Percentiles rank a stretch among this genome's conserved stretches.
Evolutionary conservation across 2,797 vertebrate species (phyloP).

Genomic region (Dendrocincla tyrannina): DNA sequence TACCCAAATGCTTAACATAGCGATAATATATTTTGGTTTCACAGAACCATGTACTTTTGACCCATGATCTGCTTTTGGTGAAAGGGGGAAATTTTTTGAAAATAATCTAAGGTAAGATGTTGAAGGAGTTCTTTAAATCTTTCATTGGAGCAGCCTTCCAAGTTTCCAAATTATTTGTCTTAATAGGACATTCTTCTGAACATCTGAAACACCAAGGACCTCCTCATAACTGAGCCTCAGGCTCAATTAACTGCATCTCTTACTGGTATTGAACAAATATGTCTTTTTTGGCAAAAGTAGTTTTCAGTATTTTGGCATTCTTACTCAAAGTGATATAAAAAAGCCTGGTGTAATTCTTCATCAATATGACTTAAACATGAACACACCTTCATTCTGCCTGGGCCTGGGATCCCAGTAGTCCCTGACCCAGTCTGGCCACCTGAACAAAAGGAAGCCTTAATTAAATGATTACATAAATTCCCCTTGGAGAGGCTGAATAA

Average conservation of each 20-base stretch:
- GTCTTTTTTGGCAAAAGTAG: not conserved
- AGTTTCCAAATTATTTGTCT: not conserved
- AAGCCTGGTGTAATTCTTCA: constrained; percentile 1
- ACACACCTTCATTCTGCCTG: not conserved
- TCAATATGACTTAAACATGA: not conserved
- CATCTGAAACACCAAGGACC: not conserved
- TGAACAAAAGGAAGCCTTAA: constrained; percentile 53
- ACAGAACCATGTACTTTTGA: not conserved
- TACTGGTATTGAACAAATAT: not conserved
- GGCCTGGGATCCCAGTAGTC: constrained; percentile 50
- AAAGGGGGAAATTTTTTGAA: not conserved
- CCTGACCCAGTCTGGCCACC: constrained; percentile 28
- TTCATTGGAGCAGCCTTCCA: not conserved
- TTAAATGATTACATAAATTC: constrained; percentile 68
- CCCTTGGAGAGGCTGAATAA: constrained; percentile 56
- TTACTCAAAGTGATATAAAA: not conserved
- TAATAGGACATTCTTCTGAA: not conserved
- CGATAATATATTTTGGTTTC: not conserved
- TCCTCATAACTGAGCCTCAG: not conserved
- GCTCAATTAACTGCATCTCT: not conserved
- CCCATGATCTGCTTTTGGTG: not conserved
- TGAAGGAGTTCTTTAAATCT: not conserved
- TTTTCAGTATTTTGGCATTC: not conserved
- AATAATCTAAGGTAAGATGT: not conserved
- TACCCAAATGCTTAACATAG: not conserved